phyloP scores from a whole-genome alignment of 2,888 invertebrate genomes.

The Pollenia labialis region DNA sequence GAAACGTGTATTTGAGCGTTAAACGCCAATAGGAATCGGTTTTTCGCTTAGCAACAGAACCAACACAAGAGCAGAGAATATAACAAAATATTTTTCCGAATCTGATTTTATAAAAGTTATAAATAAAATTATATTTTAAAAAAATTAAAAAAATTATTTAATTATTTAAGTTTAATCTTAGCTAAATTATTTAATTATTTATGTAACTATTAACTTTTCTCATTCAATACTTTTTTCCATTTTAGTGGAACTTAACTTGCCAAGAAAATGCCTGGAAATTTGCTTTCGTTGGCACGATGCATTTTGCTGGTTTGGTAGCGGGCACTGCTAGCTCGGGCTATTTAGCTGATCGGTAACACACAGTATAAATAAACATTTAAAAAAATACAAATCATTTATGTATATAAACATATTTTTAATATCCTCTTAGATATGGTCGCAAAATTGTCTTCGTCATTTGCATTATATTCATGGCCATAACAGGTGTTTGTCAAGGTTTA shows the following conservation, averaged over 20 bases:
- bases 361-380: background rate
- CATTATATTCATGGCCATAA: conserved; percentile 86
- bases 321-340: conserved; percentile 87
- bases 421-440: conserved; percentile 85
- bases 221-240: conserved; percentile 52
- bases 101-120: too few species aligned
- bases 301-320: conserved; percentile 87
- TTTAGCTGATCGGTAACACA: conserved; percentile 86
- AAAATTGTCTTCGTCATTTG: conserved; percentile 86
- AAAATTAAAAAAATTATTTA: too few species aligned
- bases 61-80: too few species aligned
- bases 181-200: background rate
- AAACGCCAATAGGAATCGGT: too few species aligned
- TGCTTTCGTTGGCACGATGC: conserved; percentile 86
- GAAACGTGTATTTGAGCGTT: too few species aligned
- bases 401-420: background rate
- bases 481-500: conserved; percentile 86
- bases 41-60: too few species aligned
- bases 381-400: background rate
- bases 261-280: conserved; percentile 87
- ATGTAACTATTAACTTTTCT: background rate
- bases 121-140: too few species aligned
- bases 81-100: too few species aligned
- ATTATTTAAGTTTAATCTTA: too few species aligned
- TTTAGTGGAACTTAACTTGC: conserved; percentile 87